A percentile compares a stretch with the other conserved stretches of the same genome.
Conservation (phyloP, 2,797 vertebrate genomes). For the Botia kubotai region DNA sequence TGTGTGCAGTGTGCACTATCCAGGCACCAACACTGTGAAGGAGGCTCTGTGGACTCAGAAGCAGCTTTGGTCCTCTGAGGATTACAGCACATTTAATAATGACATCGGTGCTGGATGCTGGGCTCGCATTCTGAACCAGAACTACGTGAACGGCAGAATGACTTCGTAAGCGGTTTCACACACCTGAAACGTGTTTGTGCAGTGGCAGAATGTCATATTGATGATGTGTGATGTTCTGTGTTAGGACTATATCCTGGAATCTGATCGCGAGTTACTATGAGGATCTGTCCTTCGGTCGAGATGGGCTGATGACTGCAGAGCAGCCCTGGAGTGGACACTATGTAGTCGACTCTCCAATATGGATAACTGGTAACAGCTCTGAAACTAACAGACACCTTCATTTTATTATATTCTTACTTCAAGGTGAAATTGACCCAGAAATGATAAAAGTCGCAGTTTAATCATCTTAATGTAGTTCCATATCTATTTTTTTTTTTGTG, state of each 20-base stretch:
- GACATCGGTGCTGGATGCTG: constrained; percentile 92
- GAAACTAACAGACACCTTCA: neutral
- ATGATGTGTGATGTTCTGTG: neutral
- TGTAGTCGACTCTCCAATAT: constrained; percentile 88
- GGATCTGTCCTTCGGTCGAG: constrained; percentile 86
- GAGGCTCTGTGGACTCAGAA: constrained; percentile 83
- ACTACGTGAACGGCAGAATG: constrained; percentile 94
- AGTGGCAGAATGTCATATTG: neutral
- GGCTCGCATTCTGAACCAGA: constrained; percentile 97
- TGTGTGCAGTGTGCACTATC: constrained; percentile 89
- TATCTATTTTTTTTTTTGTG: neutral
- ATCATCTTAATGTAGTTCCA: neutral
- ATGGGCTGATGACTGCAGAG: constrained; percentile 92
- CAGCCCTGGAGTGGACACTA: constrained; percentile 96
- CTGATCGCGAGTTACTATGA: constrained; percentile 94
- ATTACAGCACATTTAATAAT: constrained; percentile 92
- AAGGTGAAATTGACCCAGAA: neutral
- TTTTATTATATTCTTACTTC: neutral
- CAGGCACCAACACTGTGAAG: constrained; percentile 83
- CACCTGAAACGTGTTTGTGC: neutral
- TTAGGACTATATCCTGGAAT: constrained; percentile 95
- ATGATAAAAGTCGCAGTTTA: neutral
- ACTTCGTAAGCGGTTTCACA: constrained; percentile 82
- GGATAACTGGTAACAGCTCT: constrained; percentile 85
- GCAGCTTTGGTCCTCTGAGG: constrained; percentile 94